These are phyloP conservation scores for Rhadina sibilatrix DNA, from an alignment of 2,113 vertebrate genomes.

Conservation along the genomic window DNA sequence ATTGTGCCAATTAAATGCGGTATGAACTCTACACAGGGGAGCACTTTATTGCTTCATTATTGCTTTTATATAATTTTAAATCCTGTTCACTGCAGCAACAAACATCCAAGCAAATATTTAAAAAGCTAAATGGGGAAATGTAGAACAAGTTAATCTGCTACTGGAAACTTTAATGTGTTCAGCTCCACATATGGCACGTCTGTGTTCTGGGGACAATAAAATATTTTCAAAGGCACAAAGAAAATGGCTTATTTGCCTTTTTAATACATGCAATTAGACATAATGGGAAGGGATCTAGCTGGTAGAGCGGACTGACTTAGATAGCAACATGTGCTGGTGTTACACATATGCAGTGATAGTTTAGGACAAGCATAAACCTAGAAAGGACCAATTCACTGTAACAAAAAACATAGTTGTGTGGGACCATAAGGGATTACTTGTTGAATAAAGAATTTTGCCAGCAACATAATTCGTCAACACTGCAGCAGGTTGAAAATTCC, in stretches of 20 bases:
- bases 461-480: background rate
- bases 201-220: background rate
- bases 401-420: fast-evolving
- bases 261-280: background rate
- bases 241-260: background rate
- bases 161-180: background rate
- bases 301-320: background rate
- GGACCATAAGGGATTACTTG: background rate
- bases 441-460: background rate
- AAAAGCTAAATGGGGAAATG: conserved; percentile 46
- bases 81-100: conserved; percentile 61
- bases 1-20: conserved; percentile 55
- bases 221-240: background rate
- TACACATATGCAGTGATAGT: background rate
- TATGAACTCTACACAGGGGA: conserved; percentile 51
- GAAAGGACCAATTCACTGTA: background rate
- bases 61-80: conserved; percentile 63
- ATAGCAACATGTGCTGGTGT: background rate
- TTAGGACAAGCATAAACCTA: background rate
- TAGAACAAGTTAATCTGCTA: background rate
- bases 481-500: background rate
- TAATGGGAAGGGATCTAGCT: background rate
- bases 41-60: conserved; percentile 37
- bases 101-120: conserved; percentile 46
- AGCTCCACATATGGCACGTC: background rate